Conservation (phyloP, 1,140 invertebrate genomes). For the Camponotus vicinus region DNA sequence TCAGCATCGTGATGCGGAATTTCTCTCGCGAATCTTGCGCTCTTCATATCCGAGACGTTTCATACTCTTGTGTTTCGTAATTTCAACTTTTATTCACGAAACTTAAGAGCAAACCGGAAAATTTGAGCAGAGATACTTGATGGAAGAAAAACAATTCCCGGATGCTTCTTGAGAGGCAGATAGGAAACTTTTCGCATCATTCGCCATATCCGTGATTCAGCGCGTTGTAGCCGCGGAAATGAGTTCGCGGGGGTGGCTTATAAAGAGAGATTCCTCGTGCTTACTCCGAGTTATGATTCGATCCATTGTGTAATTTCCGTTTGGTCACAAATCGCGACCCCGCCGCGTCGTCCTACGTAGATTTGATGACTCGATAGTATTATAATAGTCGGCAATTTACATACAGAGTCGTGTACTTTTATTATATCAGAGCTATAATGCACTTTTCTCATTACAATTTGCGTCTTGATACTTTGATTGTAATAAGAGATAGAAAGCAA, state of each 20-base stretch:
- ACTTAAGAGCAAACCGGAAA: constrained; percentile 52
- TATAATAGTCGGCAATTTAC: constrained; percentile 27
- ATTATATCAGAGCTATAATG: not conserved
- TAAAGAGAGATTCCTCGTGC: constrained; percentile 76
- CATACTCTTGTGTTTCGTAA: constrained; percentile 50
- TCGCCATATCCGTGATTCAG: constrained; percentile 54
- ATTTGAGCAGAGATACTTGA: constrained; percentile 60
- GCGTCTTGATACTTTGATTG: not conserved
- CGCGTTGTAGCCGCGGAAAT: constrained; percentile 74
- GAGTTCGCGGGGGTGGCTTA: constrained; percentile 78
- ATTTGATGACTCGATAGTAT: constrained; percentile 60
- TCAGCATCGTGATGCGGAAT: constrained; percentile 30
- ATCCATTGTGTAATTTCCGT: constrained; percentile 81
- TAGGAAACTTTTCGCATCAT: constrained; percentile 61
- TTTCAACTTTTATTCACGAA: constrained; percentile 55
- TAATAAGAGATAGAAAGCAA: constrained; percentile 4
- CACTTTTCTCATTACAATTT: not conserved
- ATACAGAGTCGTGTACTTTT: constrained; percentile 18
- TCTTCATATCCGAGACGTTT: not conserved
- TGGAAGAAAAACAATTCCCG: constrained; percentile 60
- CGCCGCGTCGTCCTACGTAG: constrained; percentile 51
- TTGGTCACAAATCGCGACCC: constrained; percentile 65
- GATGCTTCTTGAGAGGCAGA: constrained; percentile 29
- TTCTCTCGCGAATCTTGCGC: not conserved
- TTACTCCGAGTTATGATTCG: constrained; percentile 73